Evolutionary conservation across 2,797 vertebrate genomes (phyloP).

Genomic region (Falco peregrinus): DNA sequence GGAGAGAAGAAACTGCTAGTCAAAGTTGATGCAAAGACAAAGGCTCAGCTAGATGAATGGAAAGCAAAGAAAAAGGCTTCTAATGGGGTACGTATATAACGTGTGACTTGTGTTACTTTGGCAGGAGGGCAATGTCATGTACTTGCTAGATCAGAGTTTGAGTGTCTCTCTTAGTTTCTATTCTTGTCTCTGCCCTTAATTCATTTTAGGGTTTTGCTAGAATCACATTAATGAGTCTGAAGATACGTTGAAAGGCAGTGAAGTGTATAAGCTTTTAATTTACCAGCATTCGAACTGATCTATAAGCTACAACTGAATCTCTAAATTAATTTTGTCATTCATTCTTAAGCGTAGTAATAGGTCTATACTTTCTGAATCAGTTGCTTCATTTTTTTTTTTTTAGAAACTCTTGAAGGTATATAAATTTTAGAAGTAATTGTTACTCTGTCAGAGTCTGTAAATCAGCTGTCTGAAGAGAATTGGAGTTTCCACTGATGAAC

Average conservation of each 20-base stretch:
- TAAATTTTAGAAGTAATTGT: neutral
- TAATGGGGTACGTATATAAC: slow-evolving; percentile 87
- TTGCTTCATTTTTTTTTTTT: neutral
- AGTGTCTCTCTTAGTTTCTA: neutral
- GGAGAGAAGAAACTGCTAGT: slow-evolving; percentile 98
- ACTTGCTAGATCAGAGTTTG: neutral
- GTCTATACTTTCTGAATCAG: neutral
- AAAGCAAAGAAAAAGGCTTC: slow-evolving; percentile 94
- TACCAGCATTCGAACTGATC: neutral
- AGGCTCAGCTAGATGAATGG: slow-evolving; percentile 98
- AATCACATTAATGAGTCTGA: neutral
- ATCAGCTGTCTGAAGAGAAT: neutral
- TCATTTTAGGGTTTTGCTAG: neutral
- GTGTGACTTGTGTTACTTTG: neutral
- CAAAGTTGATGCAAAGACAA: slow-evolving; percentile 98
- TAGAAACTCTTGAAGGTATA: neutral
- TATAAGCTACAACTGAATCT: neutral
- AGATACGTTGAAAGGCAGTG: neutral
- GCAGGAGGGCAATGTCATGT: accelerated
- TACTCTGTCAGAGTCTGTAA: neutral
- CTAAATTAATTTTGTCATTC: neutral
- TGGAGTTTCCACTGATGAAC: neutral
- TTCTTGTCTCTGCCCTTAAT: neutral
- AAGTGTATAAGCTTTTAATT: neutral
- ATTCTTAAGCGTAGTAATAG: neutral